Percentiles rank a stretch among this genome's conserved stretches.
Conservation (phyloP, 2,113 vertebrate genomes). For the Nannospalax galili region DNA sequence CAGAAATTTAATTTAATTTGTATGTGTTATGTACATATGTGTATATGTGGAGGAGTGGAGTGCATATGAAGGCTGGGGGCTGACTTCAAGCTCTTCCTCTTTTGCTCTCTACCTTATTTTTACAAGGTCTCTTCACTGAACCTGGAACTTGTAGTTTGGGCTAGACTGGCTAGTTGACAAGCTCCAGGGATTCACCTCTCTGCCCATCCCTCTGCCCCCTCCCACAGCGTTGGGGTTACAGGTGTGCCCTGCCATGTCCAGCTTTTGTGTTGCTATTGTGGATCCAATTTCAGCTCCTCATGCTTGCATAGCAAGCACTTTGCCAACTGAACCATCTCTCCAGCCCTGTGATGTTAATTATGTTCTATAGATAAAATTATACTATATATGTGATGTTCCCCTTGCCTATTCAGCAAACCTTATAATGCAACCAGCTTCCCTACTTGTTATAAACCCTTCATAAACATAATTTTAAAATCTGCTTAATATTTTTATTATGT, state of each 20-base stretch:
- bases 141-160: not conserved
- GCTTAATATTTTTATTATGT: conserved; percentile 47
- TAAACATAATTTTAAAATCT: conserved; percentile 68
- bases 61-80: not conserved
- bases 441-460: conserved; percentile 45
- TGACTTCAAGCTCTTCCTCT: not conserved
- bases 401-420: not conserved
- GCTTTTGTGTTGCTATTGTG: not conserved
- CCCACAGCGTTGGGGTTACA: too few species aligned
- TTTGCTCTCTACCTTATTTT: too few species aligned
- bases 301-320: too few species aligned
- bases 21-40: not conserved
- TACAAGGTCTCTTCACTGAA: not conserved
- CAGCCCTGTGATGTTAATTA: not conserved
- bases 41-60: not conserved
- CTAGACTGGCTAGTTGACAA: not conserved
- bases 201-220: not conserved
- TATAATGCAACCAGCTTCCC: conserved; percentile 49
- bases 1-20: not conserved
- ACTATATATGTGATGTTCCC: not conserved
- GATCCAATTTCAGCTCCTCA: not conserved
- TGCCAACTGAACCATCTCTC: not conserved
- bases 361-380: not conserved
- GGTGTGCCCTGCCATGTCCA: not conserved
- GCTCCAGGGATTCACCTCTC: not conserved